Conservation (phyloP, 2,113 vertebrate genomes). For the Chamaetylas fuelleborni region DNA sequence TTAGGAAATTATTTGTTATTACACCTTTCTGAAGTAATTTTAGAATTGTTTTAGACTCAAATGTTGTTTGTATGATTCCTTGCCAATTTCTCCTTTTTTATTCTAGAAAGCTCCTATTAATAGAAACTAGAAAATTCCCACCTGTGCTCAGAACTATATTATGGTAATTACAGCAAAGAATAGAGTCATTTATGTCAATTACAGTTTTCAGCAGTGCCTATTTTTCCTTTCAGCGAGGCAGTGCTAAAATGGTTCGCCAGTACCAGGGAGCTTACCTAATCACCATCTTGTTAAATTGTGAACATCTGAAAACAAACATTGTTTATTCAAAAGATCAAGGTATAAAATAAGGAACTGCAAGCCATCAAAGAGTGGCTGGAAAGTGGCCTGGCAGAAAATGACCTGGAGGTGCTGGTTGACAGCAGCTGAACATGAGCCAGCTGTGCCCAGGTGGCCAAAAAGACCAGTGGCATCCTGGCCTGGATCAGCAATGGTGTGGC, state of each 20-base stretch:
- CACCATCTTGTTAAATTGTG: not conserved
- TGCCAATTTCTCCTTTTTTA: not conserved
- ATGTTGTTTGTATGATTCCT: not conserved
- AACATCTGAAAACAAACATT: conserved; percentile 8
- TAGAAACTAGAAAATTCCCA: not conserved
- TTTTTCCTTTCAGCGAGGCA: conserved; percentile 22
- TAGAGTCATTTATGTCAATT: conserved; percentile 17
- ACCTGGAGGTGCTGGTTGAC: accelerated
- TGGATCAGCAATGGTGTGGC: not conserved
- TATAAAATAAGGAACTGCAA: not conserved
- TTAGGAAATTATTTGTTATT: conserved; percentile 1
- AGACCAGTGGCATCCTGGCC: not conserved
- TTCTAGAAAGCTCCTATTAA: conserved; percentile 27
- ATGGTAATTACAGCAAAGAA: conserved; percentile 13
- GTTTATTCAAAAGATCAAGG: not conserved
- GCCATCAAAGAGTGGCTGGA: not conserved
- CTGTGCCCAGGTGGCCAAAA: not conserved
- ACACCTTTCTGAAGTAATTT: not conserved
- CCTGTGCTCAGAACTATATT: conserved; percentile 33
- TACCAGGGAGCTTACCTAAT: not conserved
- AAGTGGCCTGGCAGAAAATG: not conserved
- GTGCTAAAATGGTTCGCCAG: not conserved
- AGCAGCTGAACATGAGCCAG: not conserved
- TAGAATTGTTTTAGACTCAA: not conserved
- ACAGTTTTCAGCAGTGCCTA: not conserved